Evolutionary conservation across 2,113 vertebrate genomes (phyloP), one percentile per base, ranked within the genome.

Genomic region (Varanus salvator): DNA sequence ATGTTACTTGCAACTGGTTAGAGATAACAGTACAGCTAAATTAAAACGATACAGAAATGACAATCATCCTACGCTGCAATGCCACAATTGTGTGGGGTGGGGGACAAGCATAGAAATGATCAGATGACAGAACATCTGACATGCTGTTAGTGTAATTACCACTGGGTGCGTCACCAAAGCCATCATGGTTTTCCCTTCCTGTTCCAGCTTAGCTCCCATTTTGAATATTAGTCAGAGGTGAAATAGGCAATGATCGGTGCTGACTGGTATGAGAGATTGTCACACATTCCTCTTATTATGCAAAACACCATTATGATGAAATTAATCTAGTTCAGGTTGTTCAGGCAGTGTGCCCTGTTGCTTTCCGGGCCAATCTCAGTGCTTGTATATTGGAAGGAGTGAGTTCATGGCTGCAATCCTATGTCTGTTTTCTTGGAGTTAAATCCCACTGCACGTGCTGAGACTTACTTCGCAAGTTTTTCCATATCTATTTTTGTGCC

Each of bases 181-280:
- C 52, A 81, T 19, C 23, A 38, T 68, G 34, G 48, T 68, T 23
- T 84, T 44, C 15, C 64, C 31, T 64, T 82, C 54, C 19, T 15
- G 23, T 68, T 64, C 81, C 34, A 68, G 34, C 34, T 27, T 68
- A 38, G 60, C 7, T 84, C 21, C 34, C n/a, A 48, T 84, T 84
- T 44, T 84, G 34, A 84, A 84, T 84, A 84, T 84, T 68, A 68
- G 34, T 84, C 34, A 84, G 64, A 44, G 34, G 82, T 84, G 60
- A 34, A 68, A 29, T 60, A 68, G 34, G 38, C 34, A 48, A 84
- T 68, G 82, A 29, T 68, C 60, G 68, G 23, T 66, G 23, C 44
- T 68, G 38, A 84, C 60, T 84, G 60, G 68, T 29, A 23, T 5
- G 34, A 84, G 80, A 17, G 54, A 34, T 57, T 64, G 17, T 23